These are phyloP conservation scores for Mesorhabditis belari DNA, from an alignment of 2,888 invertebrate genomes.

Conservation along the genomic window DNA sequence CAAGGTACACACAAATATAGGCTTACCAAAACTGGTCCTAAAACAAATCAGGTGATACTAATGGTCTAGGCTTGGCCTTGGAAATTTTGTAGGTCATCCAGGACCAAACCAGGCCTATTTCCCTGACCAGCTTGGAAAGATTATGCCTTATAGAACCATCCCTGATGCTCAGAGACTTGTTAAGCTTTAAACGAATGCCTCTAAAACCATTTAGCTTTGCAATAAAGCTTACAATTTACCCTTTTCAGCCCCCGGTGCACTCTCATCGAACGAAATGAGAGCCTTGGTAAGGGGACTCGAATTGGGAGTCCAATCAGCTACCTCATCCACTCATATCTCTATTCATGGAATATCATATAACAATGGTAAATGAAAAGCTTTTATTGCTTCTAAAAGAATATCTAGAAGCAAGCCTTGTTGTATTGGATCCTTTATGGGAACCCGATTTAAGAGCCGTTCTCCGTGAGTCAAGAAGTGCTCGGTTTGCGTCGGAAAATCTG, in stretches of 20 bases:
- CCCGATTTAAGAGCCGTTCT: slow-evolving; percentile 20
- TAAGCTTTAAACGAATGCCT: no score
- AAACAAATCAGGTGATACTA: no score
- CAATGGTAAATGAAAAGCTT: not conserved
- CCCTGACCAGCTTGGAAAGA: no score
- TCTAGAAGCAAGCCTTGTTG: not conserved
- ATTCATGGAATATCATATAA: not conserved
- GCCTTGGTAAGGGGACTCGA: not conserved
- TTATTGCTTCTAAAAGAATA: not conserved
- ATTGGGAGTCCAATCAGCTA: not conserved
- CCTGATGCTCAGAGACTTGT: no score
- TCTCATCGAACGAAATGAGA: not conserved
- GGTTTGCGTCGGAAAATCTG: slow-evolving; percentile 12
- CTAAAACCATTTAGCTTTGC: no score
- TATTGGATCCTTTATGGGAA: not conserved
- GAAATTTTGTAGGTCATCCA: no score
- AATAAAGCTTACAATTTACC: no score
- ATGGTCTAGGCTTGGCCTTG: no score
- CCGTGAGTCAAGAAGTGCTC: slow-evolving; percentile 20
- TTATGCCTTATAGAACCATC: no score
- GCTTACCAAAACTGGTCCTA: no score
- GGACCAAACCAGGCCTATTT: no score
- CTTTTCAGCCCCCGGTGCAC: not conserved
- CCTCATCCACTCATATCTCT: not conserved
- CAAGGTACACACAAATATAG: slow-evolving; percentile 11